A percentile compares a stretch with the other conserved stretches of the same genome.
Conservation (phyloP, 2,888 invertebrate genomes). For the Drosophila affinis region DNA sequence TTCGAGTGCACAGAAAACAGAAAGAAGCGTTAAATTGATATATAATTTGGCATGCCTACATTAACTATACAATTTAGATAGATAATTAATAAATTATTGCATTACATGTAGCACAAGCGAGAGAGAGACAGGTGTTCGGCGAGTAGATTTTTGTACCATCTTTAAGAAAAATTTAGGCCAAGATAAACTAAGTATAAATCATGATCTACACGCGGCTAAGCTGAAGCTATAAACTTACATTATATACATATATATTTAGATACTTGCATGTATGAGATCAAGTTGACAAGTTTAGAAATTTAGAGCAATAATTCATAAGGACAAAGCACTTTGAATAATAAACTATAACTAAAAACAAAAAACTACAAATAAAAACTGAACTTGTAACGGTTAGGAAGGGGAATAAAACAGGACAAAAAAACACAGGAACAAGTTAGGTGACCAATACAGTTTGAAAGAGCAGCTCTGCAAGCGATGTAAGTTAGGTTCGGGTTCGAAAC, state of each 20-base stretch:
- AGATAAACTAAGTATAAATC: slow-evolving; percentile 30
- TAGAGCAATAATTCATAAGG: slow-evolving; percentile 45
- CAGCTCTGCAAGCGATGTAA: slow-evolving; percentile 17
- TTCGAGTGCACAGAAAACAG: slow-evolving; percentile 51
- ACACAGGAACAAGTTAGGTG: slow-evolving; percentile 44
- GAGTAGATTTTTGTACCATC: slow-evolving; percentile 47
- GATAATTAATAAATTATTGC: slow-evolving; percentile 49
- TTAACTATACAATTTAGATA: slow-evolving; percentile 46
- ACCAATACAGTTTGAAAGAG: slow-evolving; percentile 57
- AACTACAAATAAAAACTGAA: slow-evolving; percentile 2
- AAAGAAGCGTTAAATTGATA: slow-evolving; percentile 40
- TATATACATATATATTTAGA: background rate
- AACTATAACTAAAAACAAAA: slow-evolving; percentile 16
- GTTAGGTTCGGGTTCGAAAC: slow-evolving; percentile 51
- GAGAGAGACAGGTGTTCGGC: background rate
- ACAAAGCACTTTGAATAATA: slow-evolving; percentile 29
- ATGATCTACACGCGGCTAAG: slow-evolving; percentile 45
- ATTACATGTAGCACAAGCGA: slow-evolving; percentile 34
- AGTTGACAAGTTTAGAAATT: slow-evolving; percentile 15
- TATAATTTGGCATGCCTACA: slow-evolving; percentile 28
- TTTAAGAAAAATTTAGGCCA: slow-evolving; percentile 35
- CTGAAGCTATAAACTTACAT: slow-evolving; percentile 32
- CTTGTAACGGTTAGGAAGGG: slow-evolving; percentile 61
- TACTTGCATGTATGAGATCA: background rate
- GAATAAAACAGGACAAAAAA: slow-evolving; percentile 38